phyloP scores from a whole-genome alignment of 2,888 invertebrate genomes.

The Pandemis cinnamomeana region DNA sequence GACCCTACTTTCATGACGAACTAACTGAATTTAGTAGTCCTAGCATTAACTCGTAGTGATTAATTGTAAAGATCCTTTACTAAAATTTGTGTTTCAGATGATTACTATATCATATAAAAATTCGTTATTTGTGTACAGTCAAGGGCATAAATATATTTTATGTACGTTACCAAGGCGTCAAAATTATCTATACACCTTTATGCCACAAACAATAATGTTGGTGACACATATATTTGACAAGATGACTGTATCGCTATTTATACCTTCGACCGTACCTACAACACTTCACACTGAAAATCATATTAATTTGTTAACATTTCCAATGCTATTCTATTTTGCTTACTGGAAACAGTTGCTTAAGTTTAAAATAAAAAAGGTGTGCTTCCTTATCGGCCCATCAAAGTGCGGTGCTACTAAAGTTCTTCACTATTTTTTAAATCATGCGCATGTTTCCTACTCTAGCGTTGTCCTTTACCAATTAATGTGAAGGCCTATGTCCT shows the following conservation, averaged over 20 bases:
- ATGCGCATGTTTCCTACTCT: too few species aligned
- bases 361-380: neutral
- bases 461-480: too few species aligned
- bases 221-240: too few species aligned
- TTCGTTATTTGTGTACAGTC: neutral
- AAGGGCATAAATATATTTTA: too few species aligned
- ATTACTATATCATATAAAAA: neutral
- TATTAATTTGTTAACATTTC: too few species aligned
- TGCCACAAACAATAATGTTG: too few species aligned
- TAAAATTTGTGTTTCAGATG: slow-evolving; percentile 7
- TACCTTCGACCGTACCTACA: too few species aligned
- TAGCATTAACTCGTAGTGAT: neutral
- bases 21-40: slow-evolving; percentile 22
- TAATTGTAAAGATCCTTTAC: neutral
- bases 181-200: too few species aligned
- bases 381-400: neutral
- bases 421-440: neutral
- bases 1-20: slow-evolving; percentile 43
- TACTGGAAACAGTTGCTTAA: too few species aligned
- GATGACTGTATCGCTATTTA: too few species aligned
- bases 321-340: too few species aligned
- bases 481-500: neutral
- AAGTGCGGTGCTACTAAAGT: neutral
- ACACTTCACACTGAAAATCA: too few species aligned
- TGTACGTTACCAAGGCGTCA: neutral